phyloP scores from a whole-genome alignment of 2,888 invertebrate genomes.

The Sympetrum striolatum region DNA sequence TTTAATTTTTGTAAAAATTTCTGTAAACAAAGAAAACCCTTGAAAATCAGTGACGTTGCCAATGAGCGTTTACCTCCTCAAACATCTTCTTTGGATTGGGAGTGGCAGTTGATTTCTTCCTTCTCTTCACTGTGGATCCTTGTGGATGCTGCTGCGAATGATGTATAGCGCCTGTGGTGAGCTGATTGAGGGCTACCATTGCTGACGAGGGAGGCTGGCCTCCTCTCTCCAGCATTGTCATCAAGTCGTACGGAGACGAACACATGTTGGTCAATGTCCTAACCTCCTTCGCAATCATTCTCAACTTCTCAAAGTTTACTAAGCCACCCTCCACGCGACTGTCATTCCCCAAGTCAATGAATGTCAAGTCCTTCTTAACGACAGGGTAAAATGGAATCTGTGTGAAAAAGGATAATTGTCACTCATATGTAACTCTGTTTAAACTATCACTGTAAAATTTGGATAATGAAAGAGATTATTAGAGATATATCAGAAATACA shows the following conservation, averaged over 20 bases:
- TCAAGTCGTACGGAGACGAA: slow-evolving; percentile 88
- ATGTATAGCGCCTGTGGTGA: slow-evolving; percentile 69
- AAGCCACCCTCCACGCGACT: slow-evolving; percentile 83
- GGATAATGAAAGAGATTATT: too few species aligned
- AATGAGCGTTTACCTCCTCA: slow-evolving; percentile 85
- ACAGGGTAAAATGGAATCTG: slow-evolving; percentile 89
- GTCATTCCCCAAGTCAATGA: slow-evolving; percentile 97
- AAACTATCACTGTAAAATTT: too few species aligned
- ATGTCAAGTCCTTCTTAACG: slow-evolving; percentile 94
- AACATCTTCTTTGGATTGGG: slow-evolving; percentile 98
- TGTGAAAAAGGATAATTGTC: slow-evolving; percentile 47
- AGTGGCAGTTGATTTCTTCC: slow-evolving; percentile 87
- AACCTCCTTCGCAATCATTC: slow-evolving; percentile 98
- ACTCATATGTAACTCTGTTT: not conserved
- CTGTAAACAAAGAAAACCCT: too few species aligned
- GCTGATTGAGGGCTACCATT: slow-evolving; percentile 86
- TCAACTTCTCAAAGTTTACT: slow-evolving; percentile 96
- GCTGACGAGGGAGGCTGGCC: slow-evolving; percentile 88
- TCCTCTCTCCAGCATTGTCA: slow-evolving; percentile 83
- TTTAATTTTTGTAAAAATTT: too few species aligned
- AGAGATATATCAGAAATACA: too few species aligned
- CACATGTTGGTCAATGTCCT: slow-evolving; percentile 92
- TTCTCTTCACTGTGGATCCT: slow-evolving; percentile 83
- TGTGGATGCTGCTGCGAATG: slow-evolving; percentile 49
- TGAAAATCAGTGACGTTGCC: too few species aligned